A percentile compares a stretch with the other conserved stretches of the same genome.
phyloP scores from a whole-genome alignment of 2,888 invertebrate genomes.

The Nomada fucata region DNA sequence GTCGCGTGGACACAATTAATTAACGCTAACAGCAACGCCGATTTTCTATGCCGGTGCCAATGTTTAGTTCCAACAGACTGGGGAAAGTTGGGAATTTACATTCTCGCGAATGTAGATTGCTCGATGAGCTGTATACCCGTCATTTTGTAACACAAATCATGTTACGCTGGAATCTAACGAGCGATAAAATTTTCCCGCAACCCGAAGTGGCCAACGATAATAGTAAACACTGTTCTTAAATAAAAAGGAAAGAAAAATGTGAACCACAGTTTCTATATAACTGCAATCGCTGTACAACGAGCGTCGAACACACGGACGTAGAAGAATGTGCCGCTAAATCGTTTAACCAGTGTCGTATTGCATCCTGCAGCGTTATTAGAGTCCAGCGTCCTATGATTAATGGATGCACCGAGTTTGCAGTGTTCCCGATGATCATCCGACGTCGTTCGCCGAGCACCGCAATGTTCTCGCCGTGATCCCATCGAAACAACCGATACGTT shows the following conservation, averaged over 20 bases:
- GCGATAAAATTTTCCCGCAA: no score
- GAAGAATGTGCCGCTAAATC: conserved; percentile 27
- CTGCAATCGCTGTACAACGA: background rate
- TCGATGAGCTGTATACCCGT: no score
- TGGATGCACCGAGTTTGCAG: conserved; percentile 51
- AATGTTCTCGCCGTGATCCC: conserved; percentile 23
- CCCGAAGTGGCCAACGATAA: no score
- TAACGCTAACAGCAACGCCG: conserved; percentile 49
- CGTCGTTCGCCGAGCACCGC: conserved; percentile 22
- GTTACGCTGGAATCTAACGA: no score
- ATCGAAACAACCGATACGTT: conserved; percentile 45
- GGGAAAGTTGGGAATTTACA: no score
- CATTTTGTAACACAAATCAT: no score
- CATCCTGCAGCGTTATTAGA: conserved; percentile 19
- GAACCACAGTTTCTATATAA: background rate
- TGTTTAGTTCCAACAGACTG: background rate
- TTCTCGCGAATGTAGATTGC: no score
- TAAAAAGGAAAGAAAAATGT: background rate
- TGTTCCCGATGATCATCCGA: conserved; percentile 47
- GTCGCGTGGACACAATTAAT: conserved; percentile 53
- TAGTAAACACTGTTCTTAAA: background rate
- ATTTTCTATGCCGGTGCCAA: conserved; percentile 27
- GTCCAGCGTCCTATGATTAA: conserved; percentile 43
- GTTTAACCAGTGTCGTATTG: conserved; percentile 14
- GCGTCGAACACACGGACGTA: background rate